These are phyloP conservation scores for Micropterix aruncella DNA, from an alignment of 2,888 invertebrate genomes.

Conservation along the genomic window DNA sequence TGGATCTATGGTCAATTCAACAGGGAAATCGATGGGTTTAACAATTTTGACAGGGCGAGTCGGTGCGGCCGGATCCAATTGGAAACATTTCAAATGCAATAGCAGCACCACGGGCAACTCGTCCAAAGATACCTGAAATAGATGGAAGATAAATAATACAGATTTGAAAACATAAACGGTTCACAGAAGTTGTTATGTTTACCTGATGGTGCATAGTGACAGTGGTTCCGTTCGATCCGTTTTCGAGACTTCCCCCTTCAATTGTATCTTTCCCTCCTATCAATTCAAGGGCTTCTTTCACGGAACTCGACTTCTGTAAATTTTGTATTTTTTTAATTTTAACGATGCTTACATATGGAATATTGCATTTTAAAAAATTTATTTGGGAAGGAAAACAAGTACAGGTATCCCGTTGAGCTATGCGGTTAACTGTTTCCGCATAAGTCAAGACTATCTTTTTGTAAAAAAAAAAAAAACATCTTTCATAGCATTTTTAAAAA, in stretches of 20 bases:
- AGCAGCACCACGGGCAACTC: constrained; percentile 80
- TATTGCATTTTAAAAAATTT: too few species aligned
- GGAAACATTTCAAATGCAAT: constrained; percentile 89
- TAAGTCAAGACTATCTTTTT: too few species aligned
- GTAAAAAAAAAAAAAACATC: too few species aligned
- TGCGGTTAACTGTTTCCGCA: neutral
- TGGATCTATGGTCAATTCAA: constrained; percentile 80
- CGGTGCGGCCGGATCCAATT: constrained; percentile 56
- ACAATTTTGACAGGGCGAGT: constrained; percentile 86
- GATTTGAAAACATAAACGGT: too few species aligned
- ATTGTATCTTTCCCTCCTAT: constrained; percentile 74
- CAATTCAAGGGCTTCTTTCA: constrained; percentile 77
- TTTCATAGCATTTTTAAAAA: too few species aligned
- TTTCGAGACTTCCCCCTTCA: constrained; percentile 71
- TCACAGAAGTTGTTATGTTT: too few species aligned
- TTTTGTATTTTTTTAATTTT: too few species aligned
- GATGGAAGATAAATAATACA: too few species aligned
- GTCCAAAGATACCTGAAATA: constrained; percentile 64
- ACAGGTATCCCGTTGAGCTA: neutral
- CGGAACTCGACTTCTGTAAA: constrained; percentile 62
- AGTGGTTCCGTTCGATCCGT: constrained; percentile 48
- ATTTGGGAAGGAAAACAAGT: neutral
- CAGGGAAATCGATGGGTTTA: constrained; percentile 80
- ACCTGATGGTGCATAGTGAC: neutral
- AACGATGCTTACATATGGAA: too few species aligned